These are phyloP conservation scores for Buteo buteo DNA, from an alignment of 2,113 vertebrate genomes.

Conservation along the genomic window DNA sequence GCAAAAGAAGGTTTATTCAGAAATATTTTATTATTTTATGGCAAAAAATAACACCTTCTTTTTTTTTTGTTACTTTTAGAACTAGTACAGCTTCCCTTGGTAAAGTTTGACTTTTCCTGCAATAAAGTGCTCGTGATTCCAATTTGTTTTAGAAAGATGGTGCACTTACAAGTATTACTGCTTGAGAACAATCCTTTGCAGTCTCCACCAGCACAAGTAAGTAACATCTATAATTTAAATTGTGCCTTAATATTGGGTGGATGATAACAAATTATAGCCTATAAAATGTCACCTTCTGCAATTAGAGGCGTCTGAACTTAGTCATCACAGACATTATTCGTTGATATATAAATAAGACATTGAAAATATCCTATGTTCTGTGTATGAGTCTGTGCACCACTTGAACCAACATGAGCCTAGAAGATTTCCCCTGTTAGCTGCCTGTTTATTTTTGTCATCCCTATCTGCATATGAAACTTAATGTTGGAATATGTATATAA, in stretches of 20 bases:
- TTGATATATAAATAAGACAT: not conserved
- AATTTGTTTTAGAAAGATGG: constrained; percentile 91
- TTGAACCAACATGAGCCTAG: not conserved
- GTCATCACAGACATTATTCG: not conserved
- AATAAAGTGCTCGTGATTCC: constrained; percentile 95
- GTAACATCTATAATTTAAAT: not conserved
- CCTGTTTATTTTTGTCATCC: not conserved
- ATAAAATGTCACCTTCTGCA: not conserved
- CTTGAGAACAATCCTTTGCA: constrained; percentile 95
- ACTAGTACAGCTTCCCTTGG: constrained; percentile 90
- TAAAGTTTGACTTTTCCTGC: constrained; percentile 96
- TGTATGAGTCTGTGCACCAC: not conserved
- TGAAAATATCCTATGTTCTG: not conserved
- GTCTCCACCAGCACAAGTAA: constrained; percentile 93
- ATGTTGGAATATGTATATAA: not conserved
- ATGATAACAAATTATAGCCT: not conserved
- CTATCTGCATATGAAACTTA: not conserved
- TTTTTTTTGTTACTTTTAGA: constrained; percentile 72
- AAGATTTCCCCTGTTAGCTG: not conserved
- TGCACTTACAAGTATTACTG: constrained; percentile 86
- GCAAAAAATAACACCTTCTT: not conserved
- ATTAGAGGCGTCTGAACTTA: not conserved
- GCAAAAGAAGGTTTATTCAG: not conserved
- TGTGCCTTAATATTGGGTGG: not conserved
- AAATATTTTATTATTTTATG: not conserved